Base-by-base conservation (phyloP, 2,888 invertebrate genomes). In the Eupithecia inturbata region DNA sequence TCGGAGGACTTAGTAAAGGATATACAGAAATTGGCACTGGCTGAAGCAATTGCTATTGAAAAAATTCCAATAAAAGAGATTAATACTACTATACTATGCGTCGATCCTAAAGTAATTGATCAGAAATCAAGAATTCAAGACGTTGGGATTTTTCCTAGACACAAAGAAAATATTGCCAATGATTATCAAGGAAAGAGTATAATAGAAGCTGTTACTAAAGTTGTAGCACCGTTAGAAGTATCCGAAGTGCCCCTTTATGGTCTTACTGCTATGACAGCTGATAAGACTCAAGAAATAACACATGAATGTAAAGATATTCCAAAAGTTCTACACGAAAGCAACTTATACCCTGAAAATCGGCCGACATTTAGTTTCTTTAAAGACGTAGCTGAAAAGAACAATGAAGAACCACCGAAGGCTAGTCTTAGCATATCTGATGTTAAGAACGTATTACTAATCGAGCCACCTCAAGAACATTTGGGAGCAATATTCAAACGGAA, bases 241-340 rank as follows among this genome's bases (percentile, higher is more conserved):
- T 82, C 87, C 16, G 82, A 86, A 12, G 82, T 85, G 22, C 86
- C 89, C 2, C 74, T 89, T 39, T 87, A 87, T 77, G 87, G 87
- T 0, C 78, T 88, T 3, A 85, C 89, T 26, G 81, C 83, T n/a
- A 80, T 86, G 3, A 78, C 85, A 60, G 82, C 86, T 68, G 85
- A 85, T 33, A 84, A 82, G 78, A 73, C 84, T 7, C 82, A 82
- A 73, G 85, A 85, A 67, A 73, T 76, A 41, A 68, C 71, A 28
- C 69, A 78, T 22, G 78, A 80, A 62, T 77, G 80, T 28, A 76
- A 79, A 64, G 74, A 75, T n/a, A 72, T 79, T 33, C 36, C 63
- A n/a, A 64, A n/a, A 36, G n/a, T 64, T 28, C n/a, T 36, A 4
- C n/a, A 64, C 31, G 73, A 69, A 49, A 45, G 57, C 19, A 72